Percentiles rank a stretch among this genome's conserved stretches.
These are phyloP conservation scores for Brachyhypopomus occidentalis DNA, from an alignment of 2,113 vertebrate species.

Conservation along the genomic window DNA sequence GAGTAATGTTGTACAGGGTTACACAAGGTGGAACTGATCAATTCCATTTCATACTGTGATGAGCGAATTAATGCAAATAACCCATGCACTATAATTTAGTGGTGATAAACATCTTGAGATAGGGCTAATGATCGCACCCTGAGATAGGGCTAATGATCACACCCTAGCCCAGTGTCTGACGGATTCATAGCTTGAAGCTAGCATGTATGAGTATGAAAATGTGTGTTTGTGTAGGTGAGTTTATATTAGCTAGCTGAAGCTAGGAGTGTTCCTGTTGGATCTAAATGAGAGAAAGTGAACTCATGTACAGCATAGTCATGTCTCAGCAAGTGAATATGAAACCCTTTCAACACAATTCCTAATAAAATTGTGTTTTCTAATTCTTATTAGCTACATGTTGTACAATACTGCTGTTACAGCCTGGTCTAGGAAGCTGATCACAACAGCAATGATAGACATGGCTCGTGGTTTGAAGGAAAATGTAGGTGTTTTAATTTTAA, in stretches of 20 bases:
- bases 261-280: not conserved
- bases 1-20: not conserved
- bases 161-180: conserved; percentile 7
- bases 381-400: no score
- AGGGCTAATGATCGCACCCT: conserved; percentile 30
- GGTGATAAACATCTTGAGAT: conserved; percentile 27
- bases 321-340: not conserved
- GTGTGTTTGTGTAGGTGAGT: not conserved
- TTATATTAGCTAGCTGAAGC: not conserved
- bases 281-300: not conserved
- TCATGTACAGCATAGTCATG: not conserved
- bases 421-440: no score
- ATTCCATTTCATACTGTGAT: conserved; percentile 24
- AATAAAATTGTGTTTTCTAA: not conserved
- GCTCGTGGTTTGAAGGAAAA: no score
- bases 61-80: conserved; percentile 37
- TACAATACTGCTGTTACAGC: no score
- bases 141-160: conserved; percentile 29
- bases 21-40: conserved; percentile 23
- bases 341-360: not conserved
- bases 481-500: no score
- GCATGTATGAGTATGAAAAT: conserved; percentile 33
- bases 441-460: no score
- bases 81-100: conserved; percentile 31
- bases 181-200: conserved; percentile 18